Conservation (phyloP, 2,113 vertebrate species). For the Stercorarius parasiticus region DNA sequence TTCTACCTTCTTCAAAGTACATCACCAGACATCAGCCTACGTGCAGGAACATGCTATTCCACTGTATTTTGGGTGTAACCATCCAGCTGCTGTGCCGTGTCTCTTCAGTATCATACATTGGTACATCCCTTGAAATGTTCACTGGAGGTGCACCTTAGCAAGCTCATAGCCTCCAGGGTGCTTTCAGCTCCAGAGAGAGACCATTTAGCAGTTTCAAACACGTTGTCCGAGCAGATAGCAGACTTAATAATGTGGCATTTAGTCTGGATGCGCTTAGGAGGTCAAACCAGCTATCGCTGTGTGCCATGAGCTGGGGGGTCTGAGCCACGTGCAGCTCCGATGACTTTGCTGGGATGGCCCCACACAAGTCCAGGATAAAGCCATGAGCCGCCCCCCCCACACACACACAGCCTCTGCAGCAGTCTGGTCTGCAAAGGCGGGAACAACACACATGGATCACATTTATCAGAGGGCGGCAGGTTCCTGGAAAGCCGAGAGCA, state of each 20-base stretch:
- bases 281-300: background rate
- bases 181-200: background rate
- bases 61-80: background rate
- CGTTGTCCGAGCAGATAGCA: background rate
- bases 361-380: background rate
- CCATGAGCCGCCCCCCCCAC: no score
- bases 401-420: background rate
- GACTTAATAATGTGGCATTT: background rate
- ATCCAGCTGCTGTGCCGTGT: fast-evolving
- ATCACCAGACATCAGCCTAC: background rate
- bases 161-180: background rate
- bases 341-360: background rate
- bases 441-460: background rate
- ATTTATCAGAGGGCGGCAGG: background rate
- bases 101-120: background rate
- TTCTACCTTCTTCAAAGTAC: no score
- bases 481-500: background rate
- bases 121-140: background rate
- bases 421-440: fast-evolving
- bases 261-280: background rate
- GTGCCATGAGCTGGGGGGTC: background rate
- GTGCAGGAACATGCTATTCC: background rate
- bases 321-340: fast-evolving
- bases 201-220: background rate
- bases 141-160: background rate